Evolutionary conservation across 2,797 vertebrate species (phyloP), one percentile per base, ranked within the genome.

Genomic region (Hippocampus kuda): DNA sequence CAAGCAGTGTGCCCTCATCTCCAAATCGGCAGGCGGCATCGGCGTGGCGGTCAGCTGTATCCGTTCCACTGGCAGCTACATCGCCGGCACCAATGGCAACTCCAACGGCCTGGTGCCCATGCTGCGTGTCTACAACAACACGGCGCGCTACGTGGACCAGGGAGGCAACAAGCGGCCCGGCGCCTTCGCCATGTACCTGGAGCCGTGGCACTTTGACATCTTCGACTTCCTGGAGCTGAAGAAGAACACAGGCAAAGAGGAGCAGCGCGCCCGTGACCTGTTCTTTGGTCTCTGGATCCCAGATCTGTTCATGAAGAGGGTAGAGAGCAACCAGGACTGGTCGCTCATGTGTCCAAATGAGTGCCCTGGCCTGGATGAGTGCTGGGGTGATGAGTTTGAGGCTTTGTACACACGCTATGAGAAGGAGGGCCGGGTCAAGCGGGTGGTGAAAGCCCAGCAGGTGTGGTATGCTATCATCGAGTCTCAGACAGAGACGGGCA

Each of bases 51-150:
- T 98, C 24, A 97, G 97, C 90, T 96, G 95, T 81, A 99, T 99
- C 85, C 85, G 97, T 38, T 92, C 95, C 62, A 98, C 96, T 0
- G 97, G 97, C 54, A 99, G 97, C 88, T 99, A 99, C 80, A 99
- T 99, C 0, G 97, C 97, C 0, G 97, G 97, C 85, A 98, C 97
- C 5, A 99, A 99, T 0, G 97, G 97, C 1, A 98, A 95, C 76
- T 99, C 97, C 64, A 99, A 99, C 0, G 97, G 97, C 16, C 87
- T 99, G 0, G 95, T 99, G 3, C 97, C 97, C 0, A 99, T 99
- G 97, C 89, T 99, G 72, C 90, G 97, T 27, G 97, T 99, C 2
- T 99, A 99, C 88, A 99, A 99, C 85, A 99, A 99, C 87, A 99
- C 97, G 0, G 97, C 97, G 0, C 94, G 97, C 0, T 99, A 99